Base-by-base conservation (phyloP, 1,140 invertebrate species). In the Diachasma alloeum region DNA sequence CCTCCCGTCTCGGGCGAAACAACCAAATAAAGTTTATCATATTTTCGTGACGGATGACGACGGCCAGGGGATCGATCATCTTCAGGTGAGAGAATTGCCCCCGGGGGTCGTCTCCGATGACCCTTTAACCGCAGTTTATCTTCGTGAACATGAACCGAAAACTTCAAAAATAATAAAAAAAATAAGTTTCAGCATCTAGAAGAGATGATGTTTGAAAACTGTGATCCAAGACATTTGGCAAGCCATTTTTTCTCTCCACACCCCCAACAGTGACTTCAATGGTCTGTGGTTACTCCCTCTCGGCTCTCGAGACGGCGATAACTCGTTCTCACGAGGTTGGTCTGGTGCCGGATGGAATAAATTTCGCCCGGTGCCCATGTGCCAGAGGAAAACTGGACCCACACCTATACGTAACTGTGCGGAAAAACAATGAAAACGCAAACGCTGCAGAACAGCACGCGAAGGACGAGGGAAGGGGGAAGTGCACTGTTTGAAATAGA, bases 361-460 rank as follows among this genome's bases (percentile, higher is more conserved):
- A 72, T 72, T 31, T 72, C 24, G 4, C 4, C 5, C 13, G 24
- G 10, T 63, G 3, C 17, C 17, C 8, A 24, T 24, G 59, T 63
- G 59, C 59, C 59, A 63, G 59, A 26, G 59, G 59, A 24, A 26
- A 63, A 24, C 59, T 63, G 8, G 59, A 63, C 59, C 59, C 68
- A 42, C 17, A 37, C 36, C 15, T 24, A 48, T 44, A 48, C 24
- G 69, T 44, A 48, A 72, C 36, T 10, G 69, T 46, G 39, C 59
- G 69, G 69, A 72, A 72, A 72, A 72, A 46, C 69, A 72, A 53
- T 72, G 69, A 48, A 53, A 53, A 48, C 8, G 67, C 67, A n/a
- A 69, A 37, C 67, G 67, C 67, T 39, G 36, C 67, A 31, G 63
- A 67, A 63, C 59, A 24, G 10, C 1, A 63, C 8, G 11, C 15